phyloP scores from a whole-genome alignment of 2,797 vertebrate genomes.

The Sebastes steindachneri region DNA sequence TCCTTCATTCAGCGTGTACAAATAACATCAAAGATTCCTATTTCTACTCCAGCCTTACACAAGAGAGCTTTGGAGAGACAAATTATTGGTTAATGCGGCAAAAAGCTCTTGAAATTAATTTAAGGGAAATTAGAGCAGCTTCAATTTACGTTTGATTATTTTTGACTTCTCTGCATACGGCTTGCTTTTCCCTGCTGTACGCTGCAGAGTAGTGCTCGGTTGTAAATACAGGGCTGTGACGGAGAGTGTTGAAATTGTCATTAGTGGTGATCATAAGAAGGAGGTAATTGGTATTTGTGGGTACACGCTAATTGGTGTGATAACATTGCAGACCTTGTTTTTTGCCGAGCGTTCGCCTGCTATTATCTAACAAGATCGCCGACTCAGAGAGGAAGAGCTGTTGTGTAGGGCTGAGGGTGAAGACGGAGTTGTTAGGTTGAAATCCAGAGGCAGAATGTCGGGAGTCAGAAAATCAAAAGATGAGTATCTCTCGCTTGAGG shows the following conservation, averaged over 20 bases:
- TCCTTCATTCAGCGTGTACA: background rate
- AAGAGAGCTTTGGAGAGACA: constrained; percentile 47
- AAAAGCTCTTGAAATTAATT: constrained; percentile 64
- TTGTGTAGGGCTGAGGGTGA: constrained; percentile 22
- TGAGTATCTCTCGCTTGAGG: constrained; percentile 26
- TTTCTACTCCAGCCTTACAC: constrained; percentile 37
- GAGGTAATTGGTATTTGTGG: constrained; percentile 59
- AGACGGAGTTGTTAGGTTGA: constrained; percentile 31
- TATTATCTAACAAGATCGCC: constrained; percentile 59
- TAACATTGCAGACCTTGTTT: constrained; percentile 41
- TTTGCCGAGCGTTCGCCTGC: constrained; percentile 17
- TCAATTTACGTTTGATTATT: constrained; percentile 46
- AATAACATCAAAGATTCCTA: constrained; percentile 53
- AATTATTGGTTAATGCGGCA: constrained; percentile 54
- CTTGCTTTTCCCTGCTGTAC: constrained; percentile 17
- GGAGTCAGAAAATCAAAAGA: constrained; percentile 51
- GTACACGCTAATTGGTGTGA: constrained; percentile 52
- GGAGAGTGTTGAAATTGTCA: constrained; percentile 28
- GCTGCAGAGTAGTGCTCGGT: background rate
- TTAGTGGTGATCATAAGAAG: constrained; percentile 44
- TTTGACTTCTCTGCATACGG: constrained; percentile 38
- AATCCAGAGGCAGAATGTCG: constrained; percentile 40
- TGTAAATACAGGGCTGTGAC: constrained; percentile 17
- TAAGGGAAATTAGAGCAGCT: constrained; percentile 54
- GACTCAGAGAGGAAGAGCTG: constrained; percentile 6